Evolutionary conservation across 2,113 vertebrate genomes (phyloP), one percentile per base, ranked within the genome.

Genomic region (Todiramphus saurophagus): DNA sequence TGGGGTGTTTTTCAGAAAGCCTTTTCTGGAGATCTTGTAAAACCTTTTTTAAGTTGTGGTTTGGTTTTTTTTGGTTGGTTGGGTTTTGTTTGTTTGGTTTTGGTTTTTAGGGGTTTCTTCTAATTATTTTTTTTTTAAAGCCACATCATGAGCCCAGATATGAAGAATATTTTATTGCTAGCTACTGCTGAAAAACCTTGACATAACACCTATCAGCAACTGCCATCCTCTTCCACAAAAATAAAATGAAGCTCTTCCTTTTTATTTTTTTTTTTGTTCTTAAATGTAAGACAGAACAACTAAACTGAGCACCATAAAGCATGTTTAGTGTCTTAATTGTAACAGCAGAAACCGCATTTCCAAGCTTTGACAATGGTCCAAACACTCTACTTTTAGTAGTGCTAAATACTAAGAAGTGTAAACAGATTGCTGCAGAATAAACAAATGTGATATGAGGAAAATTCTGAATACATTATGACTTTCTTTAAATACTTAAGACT

Each of bases 401-500:
- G 16, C 25, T 81, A 87, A 87, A 35, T 44, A 76, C 60, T 30
- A 55, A 33, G 58, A 90, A 77, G 46, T 20, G 50, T 92, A 96
- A 97, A 85, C 74, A 94, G 51, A 79, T 64, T 60, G 30, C 59
- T 80, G 77, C 73, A 95, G 97, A 97, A 97, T 53, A 97, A 97
- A 95, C 82, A 96, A 87, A 84, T 44, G 75, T 14, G 41, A 95
- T 78, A 76, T 3, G 20, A 89, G 89, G 93, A 97, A 97, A 97
- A 97, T 53, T 77, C 27, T 86, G 53, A 67, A 46, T 70, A 87
- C 86, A 91, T 95, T 89, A 93, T 3, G 21, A 73, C 84, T 96
- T 89, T 89, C 96, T 98, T 96, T 94, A 92, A 98, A 97, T 85
- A 95, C 97, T 96, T 95, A 92, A 97, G 92, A 91, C 95, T 96